phyloP scores from a whole-genome alignment of 2,113 vertebrate species.

The Salvator merianae region DNA sequence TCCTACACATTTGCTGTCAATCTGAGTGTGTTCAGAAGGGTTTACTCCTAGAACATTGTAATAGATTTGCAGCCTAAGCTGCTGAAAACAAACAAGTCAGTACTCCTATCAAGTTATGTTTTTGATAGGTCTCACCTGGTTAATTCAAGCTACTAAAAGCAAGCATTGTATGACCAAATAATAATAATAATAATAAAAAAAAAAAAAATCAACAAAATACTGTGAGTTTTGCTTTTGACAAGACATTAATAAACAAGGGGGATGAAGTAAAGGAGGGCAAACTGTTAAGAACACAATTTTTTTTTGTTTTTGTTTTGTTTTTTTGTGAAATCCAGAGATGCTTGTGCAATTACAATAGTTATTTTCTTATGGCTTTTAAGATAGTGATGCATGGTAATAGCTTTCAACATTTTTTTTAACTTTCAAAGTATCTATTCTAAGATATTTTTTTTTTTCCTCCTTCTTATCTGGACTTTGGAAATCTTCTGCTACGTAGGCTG shows the following conservation, averaged over 20 bases:
- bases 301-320: too few species aligned
- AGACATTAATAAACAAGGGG: too few species aligned
- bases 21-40: not conserved
- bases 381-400: not conserved
- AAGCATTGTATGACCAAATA: too few species aligned
- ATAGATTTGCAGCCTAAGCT: not conserved
- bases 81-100: not conserved
- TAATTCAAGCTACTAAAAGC: not conserved
- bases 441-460: too few species aligned
- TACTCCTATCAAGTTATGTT: too few species aligned
- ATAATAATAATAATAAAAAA: too few species aligned
- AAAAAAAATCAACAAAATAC: not conserved
- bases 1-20: not conserved
- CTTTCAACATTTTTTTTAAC: not conserved
- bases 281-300: not conserved
- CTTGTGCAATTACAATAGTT: not conserved
- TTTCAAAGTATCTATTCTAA: not conserved
- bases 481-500: not conserved
- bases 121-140: not conserved
- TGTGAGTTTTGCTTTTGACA: not conserved
- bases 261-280: too few species aligned
- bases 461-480: not conserved
- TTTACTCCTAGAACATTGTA: not conserved
- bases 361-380: not conserved
- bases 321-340: too few species aligned